Base-by-base conservation (phyloP, 2,888 invertebrate species). In the Cantharis nigra region DNA sequence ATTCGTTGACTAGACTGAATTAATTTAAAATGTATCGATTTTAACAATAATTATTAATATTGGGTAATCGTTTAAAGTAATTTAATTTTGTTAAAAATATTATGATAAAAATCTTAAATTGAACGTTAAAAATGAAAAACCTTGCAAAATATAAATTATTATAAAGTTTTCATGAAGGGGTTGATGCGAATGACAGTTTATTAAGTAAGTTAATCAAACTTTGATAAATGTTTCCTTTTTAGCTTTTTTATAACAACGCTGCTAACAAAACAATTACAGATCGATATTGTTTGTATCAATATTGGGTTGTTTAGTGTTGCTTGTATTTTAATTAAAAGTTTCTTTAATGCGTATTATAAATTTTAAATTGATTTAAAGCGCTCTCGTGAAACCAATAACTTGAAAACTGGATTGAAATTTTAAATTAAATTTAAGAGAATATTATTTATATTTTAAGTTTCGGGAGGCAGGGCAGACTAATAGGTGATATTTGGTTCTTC, bases 131-230 rank as follows among this genome's bases (percentile, higher is more conserved):
- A 67, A 49, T 63, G 71, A 74, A 26, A 75, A 74, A 65, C 74
- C 74, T 72, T 78, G 71, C 69, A 78, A 78, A 78, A 76, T 75
- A 80, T 81, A 78, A 81, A 79, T 81, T 81, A 80, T 65, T 71
- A 71, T 79, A 74, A 75, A 73, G 70, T 71, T 72, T 72, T 28
- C 70, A 73, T 76, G 78, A 80, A 80, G 79, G 80, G 79, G 80
- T 79, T 80, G 81, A 80, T 80, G 80, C 71, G 74, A 77, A 79
- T 76, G 81, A 80, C 81, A 81, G 81, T 77, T 81, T 81, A 81
- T 81, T 81, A 81, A 81, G 79, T 76, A 80, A 81, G 80, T 81
- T 81, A 81, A 81, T 81, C 81, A 81, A 81, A 81, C 63, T 80
- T 78, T 81, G 81, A 81, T 81, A 79, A 81, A 81, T 80, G 80